Percentiles rank a stretch among this genome's conserved stretches.
phyloP scores from a whole-genome alignment of 2,888 invertebrate species.

The Sinohyriopsis cumingii region DNA sequence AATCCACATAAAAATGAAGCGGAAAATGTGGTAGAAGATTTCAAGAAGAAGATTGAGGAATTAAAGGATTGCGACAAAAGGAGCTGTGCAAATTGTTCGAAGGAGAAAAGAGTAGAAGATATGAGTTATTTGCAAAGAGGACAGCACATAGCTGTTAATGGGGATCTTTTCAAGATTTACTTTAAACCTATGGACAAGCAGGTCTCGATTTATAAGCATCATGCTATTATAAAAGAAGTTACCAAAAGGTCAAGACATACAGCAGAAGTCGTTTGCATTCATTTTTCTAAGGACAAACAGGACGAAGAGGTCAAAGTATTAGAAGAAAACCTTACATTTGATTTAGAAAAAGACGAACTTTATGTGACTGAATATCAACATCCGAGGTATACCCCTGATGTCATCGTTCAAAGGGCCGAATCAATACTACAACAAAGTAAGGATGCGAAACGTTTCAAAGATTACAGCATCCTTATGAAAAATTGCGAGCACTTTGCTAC shows the following conservation, averaged over 20 bases:
- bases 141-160: conserved; percentile 13
- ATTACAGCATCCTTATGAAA: conserved; percentile 1
- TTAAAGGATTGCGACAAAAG: not conserved
- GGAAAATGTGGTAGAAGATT: conserved; percentile 1
- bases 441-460: not conserved
- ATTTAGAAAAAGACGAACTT: conserved; percentile 9
- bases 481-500: conserved; percentile 21
- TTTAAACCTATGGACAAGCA: not conserved
- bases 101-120: conserved; percentile 5
- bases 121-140: conserved; percentile 4
- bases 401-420: conserved; percentile 13
- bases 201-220: conserved; percentile 10
- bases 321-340: not conserved
- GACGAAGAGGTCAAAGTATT: not conserved
- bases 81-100: conserved; percentile 13
- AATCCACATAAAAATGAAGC: no score
- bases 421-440: conserved; percentile 8
- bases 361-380: conserved; percentile 6
- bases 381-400: conserved; percentile 6
- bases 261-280: conserved; percentile 8
- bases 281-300: conserved; percentile 3
- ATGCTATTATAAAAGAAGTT: conserved; percentile 16
- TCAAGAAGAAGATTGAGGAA: not conserved
- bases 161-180: conserved; percentile 3
- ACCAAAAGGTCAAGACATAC: not conserved